Evolutionary conservation across 2,797 vertebrate species (phyloP).

Genomic region (Liasis olivaceus): DNA sequence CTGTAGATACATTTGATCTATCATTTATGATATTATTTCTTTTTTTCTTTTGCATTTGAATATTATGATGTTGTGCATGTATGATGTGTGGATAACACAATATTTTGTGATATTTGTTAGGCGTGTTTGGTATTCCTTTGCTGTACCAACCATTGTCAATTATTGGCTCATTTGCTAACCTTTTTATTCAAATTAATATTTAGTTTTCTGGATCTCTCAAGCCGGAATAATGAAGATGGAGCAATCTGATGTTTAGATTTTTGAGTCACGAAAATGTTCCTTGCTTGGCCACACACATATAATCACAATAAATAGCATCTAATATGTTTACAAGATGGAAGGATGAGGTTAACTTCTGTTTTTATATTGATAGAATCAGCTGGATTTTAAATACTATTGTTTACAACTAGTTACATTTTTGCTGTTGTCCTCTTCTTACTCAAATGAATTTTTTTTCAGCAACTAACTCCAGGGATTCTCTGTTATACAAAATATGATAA

Average conservation of each 20-base stretch:
- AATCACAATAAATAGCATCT: constrained; percentile 90
- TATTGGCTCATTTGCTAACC: constrained; percentile 69
- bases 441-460: constrained; percentile 80
- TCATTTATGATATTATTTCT: background rate
- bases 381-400: constrained; percentile 79
- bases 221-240: constrained; percentile 74
- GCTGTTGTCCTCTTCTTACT: constrained; percentile 79
- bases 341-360: constrained; percentile 82
- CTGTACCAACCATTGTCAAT: constrained; percentile 33
- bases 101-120: constrained; percentile 74
- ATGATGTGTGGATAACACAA: constrained; percentile 47
- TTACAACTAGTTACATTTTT: constrained; percentile 84
- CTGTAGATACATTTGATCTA: too few species aligned
- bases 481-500: constrained; percentile 77
- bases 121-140: constrained; percentile 45
- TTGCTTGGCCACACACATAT: constrained; percentile 82
- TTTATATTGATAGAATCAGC: constrained; percentile 82
- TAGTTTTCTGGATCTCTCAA: constrained; percentile 75
- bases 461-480: constrained; percentile 78
- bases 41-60: background rate
- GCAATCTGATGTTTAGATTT: constrained; percentile 80
- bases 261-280: constrained; percentile 84
- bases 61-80: background rate
- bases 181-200: constrained; percentile 85
- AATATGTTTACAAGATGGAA: constrained; percentile 90